A percentile compares a stretch with the other conserved stretches of the same genome.
phyloP scores from a whole-genome alignment of 2,888 invertebrate genomes.

The Alviniconcha strummeri region DNA sequence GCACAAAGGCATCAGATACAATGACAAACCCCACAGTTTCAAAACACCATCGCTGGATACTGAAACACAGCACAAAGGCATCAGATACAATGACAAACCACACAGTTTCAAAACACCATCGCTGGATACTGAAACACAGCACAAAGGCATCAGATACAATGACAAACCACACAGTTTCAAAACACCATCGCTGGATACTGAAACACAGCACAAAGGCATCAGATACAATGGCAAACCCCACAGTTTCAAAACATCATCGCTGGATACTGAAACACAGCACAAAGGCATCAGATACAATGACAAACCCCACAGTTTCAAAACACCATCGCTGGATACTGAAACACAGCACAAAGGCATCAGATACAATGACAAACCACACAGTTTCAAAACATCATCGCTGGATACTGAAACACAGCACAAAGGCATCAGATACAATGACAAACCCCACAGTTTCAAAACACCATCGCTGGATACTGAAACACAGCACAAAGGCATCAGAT shows the following conservation, averaged over 20 bases:
- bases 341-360: constrained; percentile 34
- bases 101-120: no score
- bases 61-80: constrained; percentile 51
- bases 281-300: not conserved
- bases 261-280: constrained; percentile 64
- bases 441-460: no score
- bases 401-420: constrained; percentile 64
- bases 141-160: not conserved
- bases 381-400: no score
- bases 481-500: constrained; percentile 15
- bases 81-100: no score
- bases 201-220: constrained; percentile 40
- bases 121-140: constrained; percentile 64
- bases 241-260: no score
- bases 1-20: not conserved
- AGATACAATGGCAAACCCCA: no score
- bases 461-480: constrained; percentile 63
- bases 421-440: not conserved
- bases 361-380: no score
- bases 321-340: constrained; percentile 61
- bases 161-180: no score
- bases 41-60: constrained; percentile 49
- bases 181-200: constrained; percentile 58
- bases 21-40: no score
- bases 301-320: no score